Evolutionary conservation across 2,797 vertebrate genomes (phyloP).

Genomic region (Coregonus ussuriensis): DNA sequence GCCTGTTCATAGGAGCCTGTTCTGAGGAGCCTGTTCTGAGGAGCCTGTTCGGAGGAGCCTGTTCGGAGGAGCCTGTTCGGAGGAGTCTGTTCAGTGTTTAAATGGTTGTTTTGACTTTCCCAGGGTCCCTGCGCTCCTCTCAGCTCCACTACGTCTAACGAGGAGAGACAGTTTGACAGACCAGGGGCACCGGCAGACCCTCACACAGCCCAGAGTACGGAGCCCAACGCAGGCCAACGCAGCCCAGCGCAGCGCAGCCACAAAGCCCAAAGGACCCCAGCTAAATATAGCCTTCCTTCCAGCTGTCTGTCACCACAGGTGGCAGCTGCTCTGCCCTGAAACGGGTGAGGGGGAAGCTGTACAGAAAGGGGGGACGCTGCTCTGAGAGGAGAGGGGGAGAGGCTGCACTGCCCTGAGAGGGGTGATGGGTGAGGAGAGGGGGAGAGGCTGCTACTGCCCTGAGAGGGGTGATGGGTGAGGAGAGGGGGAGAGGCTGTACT

Average conservation of each 20-base stretch:
- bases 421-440: no score
- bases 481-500: no score
- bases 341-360: background rate
- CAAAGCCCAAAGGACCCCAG: background rate
- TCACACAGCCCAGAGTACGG: constrained; percentile 12
- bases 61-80: no score
- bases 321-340: constrained; percentile 12
- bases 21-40: no score
- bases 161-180: background rate
- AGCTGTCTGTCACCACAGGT: constrained; percentile 50
- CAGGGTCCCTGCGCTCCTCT: constrained; percentile 11
- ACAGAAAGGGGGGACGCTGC: background rate
- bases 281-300: constrained; percentile 48
- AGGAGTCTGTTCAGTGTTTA: constrained; percentile 38
- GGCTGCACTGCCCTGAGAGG: no score
- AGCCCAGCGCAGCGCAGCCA: constrained; percentile 21
- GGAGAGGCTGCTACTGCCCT: no score
- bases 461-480: background rate
- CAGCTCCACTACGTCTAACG: constrained; percentile 28
- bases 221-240: constrained; percentile 19
- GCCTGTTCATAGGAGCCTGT: no score
- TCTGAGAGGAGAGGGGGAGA: background rate
- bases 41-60: no score
- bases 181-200: constrained; percentile 18
- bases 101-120: constrained; percentile 56